A percentile compares a stretch with the other conserved stretches of the same genome.
Evolutionary conservation across 2,113 vertebrate genomes (phyloP).

Genomic region (Fulmarus glacialis): DNA sequence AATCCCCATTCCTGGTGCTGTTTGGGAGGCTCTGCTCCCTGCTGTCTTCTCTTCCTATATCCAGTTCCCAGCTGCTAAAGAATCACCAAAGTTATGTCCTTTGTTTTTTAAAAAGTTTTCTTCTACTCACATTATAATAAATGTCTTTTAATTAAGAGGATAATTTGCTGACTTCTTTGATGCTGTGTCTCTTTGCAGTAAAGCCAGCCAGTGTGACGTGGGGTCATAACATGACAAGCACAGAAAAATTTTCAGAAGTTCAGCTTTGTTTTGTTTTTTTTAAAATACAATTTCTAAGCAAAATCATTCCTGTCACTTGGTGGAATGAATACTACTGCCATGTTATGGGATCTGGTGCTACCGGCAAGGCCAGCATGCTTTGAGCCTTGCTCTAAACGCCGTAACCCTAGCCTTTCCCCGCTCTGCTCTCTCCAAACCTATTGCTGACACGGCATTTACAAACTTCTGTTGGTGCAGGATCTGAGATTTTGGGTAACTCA

Average conservation of each 20-base stretch:
- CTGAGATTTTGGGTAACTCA: fast-evolving
- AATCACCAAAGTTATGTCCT: neutral
- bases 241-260: neutral
- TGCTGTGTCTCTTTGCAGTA: neutral
- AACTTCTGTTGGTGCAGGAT: fast-evolving
- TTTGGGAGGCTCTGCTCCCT: neutral
- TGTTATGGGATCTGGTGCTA: neutral
- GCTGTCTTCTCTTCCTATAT: neutral
- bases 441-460: neutral
- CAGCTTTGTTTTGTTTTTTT: neutral
- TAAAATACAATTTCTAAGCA: neutral
- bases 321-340: fast-evolving
- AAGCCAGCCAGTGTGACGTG: neutral
- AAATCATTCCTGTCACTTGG: neutral
- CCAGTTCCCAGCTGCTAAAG: neutral
- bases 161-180: neutral
- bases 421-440: neutral
- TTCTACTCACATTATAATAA: neutral
- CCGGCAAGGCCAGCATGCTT: too few relatives aligned
- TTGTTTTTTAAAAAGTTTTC: neutral
- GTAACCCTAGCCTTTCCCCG: fast-evolving
- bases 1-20: neutral
- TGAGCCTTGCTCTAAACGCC: neutral
- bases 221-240: too few relatives aligned
- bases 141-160: neutral